phyloP scores from a whole-genome alignment of 2,888 invertebrate genomes.

The Amphipoea lucens region DNA sequence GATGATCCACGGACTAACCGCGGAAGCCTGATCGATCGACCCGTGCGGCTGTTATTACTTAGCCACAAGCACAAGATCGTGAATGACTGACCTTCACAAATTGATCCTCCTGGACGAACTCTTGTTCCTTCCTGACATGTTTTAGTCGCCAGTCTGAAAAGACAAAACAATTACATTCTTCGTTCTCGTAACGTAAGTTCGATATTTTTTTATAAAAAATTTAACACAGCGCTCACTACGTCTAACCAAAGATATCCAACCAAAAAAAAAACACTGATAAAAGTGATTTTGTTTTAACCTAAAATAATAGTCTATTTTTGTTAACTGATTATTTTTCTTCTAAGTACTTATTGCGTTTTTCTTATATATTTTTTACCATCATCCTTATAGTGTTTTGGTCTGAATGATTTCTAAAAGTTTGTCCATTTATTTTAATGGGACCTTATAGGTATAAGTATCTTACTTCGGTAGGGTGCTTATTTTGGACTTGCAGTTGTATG shows the following conservation, averaged over 20 bases:
- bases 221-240: too few relatives aligned
- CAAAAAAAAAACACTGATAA: too few relatives aligned
- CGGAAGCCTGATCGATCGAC: neutral
- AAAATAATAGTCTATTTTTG: too few relatives aligned
- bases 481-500: slow-evolving; percentile 93
- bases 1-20: neutral
- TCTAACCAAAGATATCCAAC: too few relatives aligned
- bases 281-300: too few relatives aligned
- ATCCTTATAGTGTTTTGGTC: too few relatives aligned
- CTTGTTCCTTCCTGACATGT: slow-evolving; percentile 91
- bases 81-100: slow-evolving; percentile 90
- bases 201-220: neutral
- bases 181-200: neutral
- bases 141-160: slow-evolving; percentile 79
- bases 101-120: slow-evolving; percentile 86
- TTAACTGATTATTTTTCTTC: too few relatives aligned
- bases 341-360: too few relatives aligned
- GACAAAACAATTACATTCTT: neutral
- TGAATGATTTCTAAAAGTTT: too few relatives aligned
- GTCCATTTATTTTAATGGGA: too few relatives aligned
- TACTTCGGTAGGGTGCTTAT: slow-evolving; percentile 87
- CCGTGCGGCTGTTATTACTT: too few relatives aligned
- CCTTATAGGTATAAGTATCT: slow-evolving; percentile 46
- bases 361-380: too few relatives aligned
- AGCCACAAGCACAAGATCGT: neutral